Percentiles rank a stretch among this genome's conserved stretches.
phyloP scores from a whole-genome alignment of 1,140 invertebrate species.

The Drosophila trapezifrons region DNA sequence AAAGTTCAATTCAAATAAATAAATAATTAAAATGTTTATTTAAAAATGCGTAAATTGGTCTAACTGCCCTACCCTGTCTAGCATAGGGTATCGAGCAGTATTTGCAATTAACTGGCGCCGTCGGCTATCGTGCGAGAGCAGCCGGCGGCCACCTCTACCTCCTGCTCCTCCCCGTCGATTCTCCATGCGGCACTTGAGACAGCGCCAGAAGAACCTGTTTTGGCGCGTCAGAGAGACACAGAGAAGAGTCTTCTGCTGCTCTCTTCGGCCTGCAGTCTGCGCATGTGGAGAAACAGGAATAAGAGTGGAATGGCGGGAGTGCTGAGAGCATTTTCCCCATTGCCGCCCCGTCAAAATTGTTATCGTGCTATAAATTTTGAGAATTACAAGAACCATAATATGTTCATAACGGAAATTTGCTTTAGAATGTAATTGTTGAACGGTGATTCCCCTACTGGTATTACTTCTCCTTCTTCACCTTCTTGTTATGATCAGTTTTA shows the following conservation, averaged over 20 bases:
- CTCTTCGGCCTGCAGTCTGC: constrained; percentile 54
- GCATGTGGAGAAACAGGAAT: constrained; percentile 44
- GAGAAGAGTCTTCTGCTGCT: constrained; percentile 11
- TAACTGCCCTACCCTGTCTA: not conserved
- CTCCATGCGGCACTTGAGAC: constrained; percentile 34
- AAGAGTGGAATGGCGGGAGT: constrained; percentile 6
- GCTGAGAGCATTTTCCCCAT: not conserved
- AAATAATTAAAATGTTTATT: not conserved
- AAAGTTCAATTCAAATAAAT: not conserved
- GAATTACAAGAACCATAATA: not conserved
- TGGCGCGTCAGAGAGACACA: constrained; percentile 61
- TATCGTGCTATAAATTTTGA: constrained; percentile 8
- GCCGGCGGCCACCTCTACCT: constrained; percentile 29
- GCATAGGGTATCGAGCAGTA: constrained; percentile 57
- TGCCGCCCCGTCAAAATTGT: not conserved
- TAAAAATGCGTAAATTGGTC: not conserved
- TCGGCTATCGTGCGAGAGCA: constrained; percentile 72
- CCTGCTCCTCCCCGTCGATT: not conserved
- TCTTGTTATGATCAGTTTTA: not conserved
- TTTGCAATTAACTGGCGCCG: constrained; percentile 83
- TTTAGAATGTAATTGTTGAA: not conserved
- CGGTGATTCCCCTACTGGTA: not conserved
- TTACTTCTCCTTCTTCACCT: not conserved
- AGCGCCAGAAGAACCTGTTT: constrained; percentile 72
- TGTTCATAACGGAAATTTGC: not conserved